phyloP scores from a whole-genome alignment of 2,888 invertebrate species.

The Ernsta delagoae region DNA sequence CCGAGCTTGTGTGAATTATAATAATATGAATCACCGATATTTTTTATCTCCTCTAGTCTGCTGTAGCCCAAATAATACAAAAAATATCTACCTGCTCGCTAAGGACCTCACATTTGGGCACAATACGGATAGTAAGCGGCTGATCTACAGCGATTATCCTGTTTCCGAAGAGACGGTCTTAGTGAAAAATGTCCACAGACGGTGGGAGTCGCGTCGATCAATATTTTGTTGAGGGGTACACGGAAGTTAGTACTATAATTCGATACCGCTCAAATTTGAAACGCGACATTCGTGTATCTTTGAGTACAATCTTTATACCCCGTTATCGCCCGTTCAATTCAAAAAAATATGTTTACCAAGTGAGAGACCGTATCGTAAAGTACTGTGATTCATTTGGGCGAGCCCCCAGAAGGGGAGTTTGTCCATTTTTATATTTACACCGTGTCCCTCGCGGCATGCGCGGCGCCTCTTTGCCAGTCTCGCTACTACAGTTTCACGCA shows the following conservation, averaged over 20 bases:
- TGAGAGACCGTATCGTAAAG: slow-evolving; percentile 64
- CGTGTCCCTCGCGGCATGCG: slow-evolving; percentile 82
- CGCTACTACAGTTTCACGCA: slow-evolving; percentile 79
- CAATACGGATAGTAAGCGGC: slow-evolving; percentile 64
- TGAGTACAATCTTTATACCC: slow-evolving; percentile 43
- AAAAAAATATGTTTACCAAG: slow-evolving; percentile 58
- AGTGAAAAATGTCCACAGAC: slow-evolving; percentile 69
- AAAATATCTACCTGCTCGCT: slow-evolving; percentile 78
- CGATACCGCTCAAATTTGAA: slow-evolving; percentile 69
- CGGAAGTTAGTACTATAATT: slow-evolving; percentile 70
- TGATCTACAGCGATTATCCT: slow-evolving; percentile 72
- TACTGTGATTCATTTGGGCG: slow-evolving; percentile 80
- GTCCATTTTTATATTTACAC: slow-evolving; percentile 84
- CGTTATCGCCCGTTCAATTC: slow-evolving; percentile 50
- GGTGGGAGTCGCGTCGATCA: slow-evolving; percentile 71
- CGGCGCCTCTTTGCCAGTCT: slow-evolving; percentile 81
- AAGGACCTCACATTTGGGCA: slow-evolving; percentile 64
- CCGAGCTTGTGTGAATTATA: background rate
- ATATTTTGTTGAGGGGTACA: slow-evolving; percentile 73
- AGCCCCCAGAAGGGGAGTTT: slow-evolving; percentile 82
- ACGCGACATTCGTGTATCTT: slow-evolving; percentile 42
- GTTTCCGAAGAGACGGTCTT: slow-evolving; percentile 55
- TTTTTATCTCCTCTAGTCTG: slow-evolving; percentile 52
- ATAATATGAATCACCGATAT: slow-evolving; percentile 42
- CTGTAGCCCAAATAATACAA: slow-evolving; percentile 69